Conservation (phyloP, 1,140 invertebrate species). For the Steinernema feltiae region DNA sequence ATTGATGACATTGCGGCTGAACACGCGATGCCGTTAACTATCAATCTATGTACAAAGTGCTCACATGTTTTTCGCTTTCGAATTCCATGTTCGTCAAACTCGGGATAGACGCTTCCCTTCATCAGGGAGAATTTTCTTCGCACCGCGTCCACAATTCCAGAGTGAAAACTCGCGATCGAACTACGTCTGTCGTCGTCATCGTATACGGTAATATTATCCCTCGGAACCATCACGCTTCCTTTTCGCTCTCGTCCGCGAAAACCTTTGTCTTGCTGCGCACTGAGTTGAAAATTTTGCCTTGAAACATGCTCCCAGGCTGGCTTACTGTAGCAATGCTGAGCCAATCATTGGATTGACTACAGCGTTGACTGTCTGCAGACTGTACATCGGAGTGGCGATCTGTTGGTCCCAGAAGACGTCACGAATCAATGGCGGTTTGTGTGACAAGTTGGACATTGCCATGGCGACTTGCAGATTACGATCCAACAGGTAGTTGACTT, state of each 20-base stretch:
- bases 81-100: neutral
- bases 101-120: neutral
- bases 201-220: neutral
- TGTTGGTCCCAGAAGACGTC: neutral
- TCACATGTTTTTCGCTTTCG: neutral
- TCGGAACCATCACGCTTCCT: neutral
- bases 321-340: neutral
- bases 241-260: neutral
- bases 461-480: neutral
- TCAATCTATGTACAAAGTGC: no score
- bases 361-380: neutral
- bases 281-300: neutral
- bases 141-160: neutral
- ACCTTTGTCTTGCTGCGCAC: neutral
- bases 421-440: neutral
- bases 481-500: slow-evolving; percentile 32
- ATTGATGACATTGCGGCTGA: neutral
- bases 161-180: neutral
- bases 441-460: neutral
- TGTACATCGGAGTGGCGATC: slow-evolving; percentile 7
- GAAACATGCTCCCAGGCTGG: neutral
- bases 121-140: neutral
- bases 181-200: neutral
- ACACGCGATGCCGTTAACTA: neutral
- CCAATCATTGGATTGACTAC: neutral